phyloP scores from a whole-genome alignment of 2,888 invertebrate species.

The Chrysolina haemoptera region DNA sequence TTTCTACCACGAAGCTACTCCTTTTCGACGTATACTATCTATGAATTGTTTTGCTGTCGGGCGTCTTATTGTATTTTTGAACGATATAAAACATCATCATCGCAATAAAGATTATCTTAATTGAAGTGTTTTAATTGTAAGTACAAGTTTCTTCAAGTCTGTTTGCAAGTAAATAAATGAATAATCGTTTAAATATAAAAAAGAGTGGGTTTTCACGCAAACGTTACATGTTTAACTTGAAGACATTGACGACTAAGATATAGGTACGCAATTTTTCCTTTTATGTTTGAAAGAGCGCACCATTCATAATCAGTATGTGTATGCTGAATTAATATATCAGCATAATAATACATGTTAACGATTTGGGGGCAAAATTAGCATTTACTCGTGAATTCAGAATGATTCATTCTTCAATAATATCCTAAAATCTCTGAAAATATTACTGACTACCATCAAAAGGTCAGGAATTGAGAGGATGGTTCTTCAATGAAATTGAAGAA shows the following conservation, averaged over 20 bases:
- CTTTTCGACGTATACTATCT: no score
- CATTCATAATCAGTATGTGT: neutral
- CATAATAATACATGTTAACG: no score
- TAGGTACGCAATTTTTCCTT: neutral
- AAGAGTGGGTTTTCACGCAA: neutral
- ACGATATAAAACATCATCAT: neutral
- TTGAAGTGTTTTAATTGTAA: neutral
- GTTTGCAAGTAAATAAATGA: conserved; percentile 8
- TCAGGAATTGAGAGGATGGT: no score
- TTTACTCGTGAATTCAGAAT: neutral
- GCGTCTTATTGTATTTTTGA: neutral
- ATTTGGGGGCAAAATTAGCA: neutral
- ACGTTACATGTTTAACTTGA: neutral
- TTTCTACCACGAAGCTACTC: no score
- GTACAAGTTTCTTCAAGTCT: conserved; percentile 16
- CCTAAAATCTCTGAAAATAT: neutral
- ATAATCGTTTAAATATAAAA: conserved; percentile 8
- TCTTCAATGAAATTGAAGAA: no score
- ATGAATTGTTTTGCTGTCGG: neutral
- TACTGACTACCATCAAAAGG: no score
- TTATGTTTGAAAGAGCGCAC: neutral
- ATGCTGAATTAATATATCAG: neutral
- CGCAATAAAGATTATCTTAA: conserved; percentile 5
- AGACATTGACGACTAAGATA: neutral
- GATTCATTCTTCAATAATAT: neutral